Evolutionary conservation across 2,888 invertebrate genomes (phyloP), one percentile per base, ranked within the genome.

Genomic region (Apamea crenata): DNA sequence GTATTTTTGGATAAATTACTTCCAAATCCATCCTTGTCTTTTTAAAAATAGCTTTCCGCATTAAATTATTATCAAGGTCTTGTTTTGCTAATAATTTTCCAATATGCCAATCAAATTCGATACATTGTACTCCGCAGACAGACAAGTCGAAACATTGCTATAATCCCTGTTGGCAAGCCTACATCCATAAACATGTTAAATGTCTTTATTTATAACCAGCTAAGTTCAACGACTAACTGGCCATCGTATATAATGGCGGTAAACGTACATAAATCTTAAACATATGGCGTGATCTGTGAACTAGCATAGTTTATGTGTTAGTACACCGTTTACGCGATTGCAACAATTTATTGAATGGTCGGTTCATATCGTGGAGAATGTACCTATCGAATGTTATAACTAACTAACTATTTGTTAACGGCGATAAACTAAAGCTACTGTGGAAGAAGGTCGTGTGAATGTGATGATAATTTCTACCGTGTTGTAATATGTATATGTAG

Each of bases 251-350:
- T 87, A 85, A 78, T 76, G 71, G 61, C 25, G 5, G 29, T 70
- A n/a, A 78, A 59, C 32, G 68, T 78, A 78, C 61, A 87, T 87
- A 87, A 87, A 87, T 88, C 77, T 66, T 6, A 59, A 47, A 29
- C 80, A 80, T 74, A 83, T 77, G 88, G 74, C 86, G 63, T 87
- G 86, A 88, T 86, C 86, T 88, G 77, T 80, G 86, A 74, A 80
- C 86, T 69, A 74, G 14, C 44, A 12, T 73, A 73, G 70, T 82
- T 82, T 87, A 87, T 73, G 59, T 67, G 63, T 76, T 40, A 63
- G 75, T 56, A 50, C 29, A 59, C 59, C 61, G 78, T 87, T 87
- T 87, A 86, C 82, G 65, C 67, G 59, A 74, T 76, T 74, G 76
- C 74, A 71, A 77, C 75, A 71, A 85, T 87, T 85, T 86, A 86